phyloP scores from a whole-genome alignment of 2,888 invertebrate species.

The Bursaphelenchus okinawaensis region DNA sequence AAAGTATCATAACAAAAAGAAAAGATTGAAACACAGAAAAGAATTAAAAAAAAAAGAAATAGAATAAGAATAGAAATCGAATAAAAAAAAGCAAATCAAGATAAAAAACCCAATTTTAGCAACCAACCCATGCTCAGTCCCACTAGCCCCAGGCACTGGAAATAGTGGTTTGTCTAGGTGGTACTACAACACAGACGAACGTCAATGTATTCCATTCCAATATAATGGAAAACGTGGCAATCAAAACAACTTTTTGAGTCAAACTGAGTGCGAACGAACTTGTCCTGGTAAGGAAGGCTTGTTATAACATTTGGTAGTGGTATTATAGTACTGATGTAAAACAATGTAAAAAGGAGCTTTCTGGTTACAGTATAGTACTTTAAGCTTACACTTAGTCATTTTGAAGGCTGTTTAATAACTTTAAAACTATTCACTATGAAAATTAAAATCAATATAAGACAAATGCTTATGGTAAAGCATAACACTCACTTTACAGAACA shows the following conservation, averaged over 20 bases:
- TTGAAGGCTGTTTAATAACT: too few species aligned
- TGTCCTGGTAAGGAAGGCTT: slow-evolving; percentile 57
- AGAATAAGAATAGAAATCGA: not conserved
- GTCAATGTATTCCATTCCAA: slow-evolving; percentile 55
- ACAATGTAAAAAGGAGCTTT: too few species aligned
- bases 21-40: too few species aligned
- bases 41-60: too few species aligned
- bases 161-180: slow-evolving; percentile 42
- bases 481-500: too few species aligned
- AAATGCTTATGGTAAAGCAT: too few species aligned
- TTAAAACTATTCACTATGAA: too few species aligned
- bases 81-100: not conserved
- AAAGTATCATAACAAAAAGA: too few species aligned
- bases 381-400: too few species aligned
- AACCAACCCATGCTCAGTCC: slow-evolving; percentile 58
- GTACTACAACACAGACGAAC: slow-evolving; percentile 57
- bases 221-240: slow-evolving; percentile 56
- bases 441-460: too few species aligned
- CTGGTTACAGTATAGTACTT: too few species aligned
- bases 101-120: slow-evolving; percentile 30
- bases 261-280: slow-evolving; percentile 50
- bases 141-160: slow-evolving; percentile 57
- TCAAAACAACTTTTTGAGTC: slow-evolving; percentile 55
- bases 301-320: not conserved
- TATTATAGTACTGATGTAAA: not conserved